Conservation (phyloP, 2,113 vertebrate genomes). For the Oreotrochilus melanogaster region DNA sequence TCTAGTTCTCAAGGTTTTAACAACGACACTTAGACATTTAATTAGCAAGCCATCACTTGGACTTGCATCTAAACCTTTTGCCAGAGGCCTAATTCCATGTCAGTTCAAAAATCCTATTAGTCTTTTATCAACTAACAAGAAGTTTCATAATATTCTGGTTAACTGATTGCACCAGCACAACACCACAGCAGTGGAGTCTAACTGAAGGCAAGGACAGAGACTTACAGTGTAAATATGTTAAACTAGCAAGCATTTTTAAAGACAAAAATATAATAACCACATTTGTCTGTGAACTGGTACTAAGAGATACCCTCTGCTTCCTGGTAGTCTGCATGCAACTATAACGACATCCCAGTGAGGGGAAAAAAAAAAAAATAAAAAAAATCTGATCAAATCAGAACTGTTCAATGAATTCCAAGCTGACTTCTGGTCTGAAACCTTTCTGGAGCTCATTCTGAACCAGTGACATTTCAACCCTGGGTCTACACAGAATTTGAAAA, state of each 20-base stretch:
- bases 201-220: not conserved
- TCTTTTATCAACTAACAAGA: slow-evolving; percentile 51
- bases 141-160: slow-evolving; percentile 24
- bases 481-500: not conserved
- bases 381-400: not conserved
- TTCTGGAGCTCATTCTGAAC: not conserved
- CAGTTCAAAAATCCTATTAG: slow-evolving; percentile 58
- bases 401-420: not conserved
- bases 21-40: slow-evolving; percentile 74
- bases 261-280: not conserved
- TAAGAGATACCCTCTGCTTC: not conserved
- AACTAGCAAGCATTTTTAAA: not conserved
- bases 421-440: not conserved
- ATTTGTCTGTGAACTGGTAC: not conserved
- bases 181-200: not conserved
- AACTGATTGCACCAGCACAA: not conserved
- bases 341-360: not conserved
- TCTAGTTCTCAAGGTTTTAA: slow-evolving; percentile 73
- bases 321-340: not conserved
- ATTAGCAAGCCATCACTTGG: slow-evolving; percentile 73
- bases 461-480: not conserved
- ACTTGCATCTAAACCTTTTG: slow-evolving; percentile 65
- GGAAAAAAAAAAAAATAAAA: not conserved
- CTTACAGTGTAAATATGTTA: not conserved
- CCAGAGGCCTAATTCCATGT: slow-evolving; percentile 53